These are phyloP conservation scores for Neosilurus hyrtlii DNA, from an alignment of 2,797 vertebrate genomes.

Conservation along the genomic window DNA sequence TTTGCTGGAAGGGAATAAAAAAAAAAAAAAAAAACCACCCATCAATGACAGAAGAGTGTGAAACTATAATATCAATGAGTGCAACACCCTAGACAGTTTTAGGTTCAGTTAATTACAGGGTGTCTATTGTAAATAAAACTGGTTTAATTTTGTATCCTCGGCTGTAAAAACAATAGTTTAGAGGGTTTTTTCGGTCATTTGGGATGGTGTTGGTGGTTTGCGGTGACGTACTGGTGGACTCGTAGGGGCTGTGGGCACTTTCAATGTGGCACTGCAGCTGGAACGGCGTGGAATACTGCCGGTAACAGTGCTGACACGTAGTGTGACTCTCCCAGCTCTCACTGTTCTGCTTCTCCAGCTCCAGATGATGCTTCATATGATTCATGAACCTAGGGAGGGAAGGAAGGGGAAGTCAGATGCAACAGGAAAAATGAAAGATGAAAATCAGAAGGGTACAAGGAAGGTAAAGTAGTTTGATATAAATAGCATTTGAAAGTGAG, in stretches of 20 bases:
- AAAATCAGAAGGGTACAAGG: not conserved
- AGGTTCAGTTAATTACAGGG: not conserved
- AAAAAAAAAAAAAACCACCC: not conserved
- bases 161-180: not conserved
- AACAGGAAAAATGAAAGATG: not conserved
- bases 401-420: not conserved
- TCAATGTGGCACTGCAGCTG: slow-evolving; percentile 99
- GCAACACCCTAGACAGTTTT: not conserved
- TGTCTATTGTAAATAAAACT: slow-evolving; percentile 15
- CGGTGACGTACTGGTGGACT: slow-evolving; percentile 85
- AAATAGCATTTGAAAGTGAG: not conserved
- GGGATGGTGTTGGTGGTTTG: slow-evolving; percentile 5
- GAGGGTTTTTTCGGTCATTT: not conserved
- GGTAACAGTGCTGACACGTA: slow-evolving; percentile 96
- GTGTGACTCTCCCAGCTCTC: slow-evolving; percentile 99
- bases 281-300: slow-evolving; percentile 95
- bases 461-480: not conserved
- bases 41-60: not conserved
- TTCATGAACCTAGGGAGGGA: slow-evolving; percentile 90
- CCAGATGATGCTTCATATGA: slow-evolving; percentile 99
- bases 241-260: slow-evolving; percentile 91
- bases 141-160: not conserved
- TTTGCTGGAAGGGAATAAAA: slow-evolving; percentile 77
- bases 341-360: slow-evolving; percentile 96
- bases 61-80: slow-evolving; percentile 3